Percentiles rank a stretch among this genome's conserved stretches.
Conservation (phyloP, 2,888 invertebrate species). For the Parnassius glacialis region DNA sequence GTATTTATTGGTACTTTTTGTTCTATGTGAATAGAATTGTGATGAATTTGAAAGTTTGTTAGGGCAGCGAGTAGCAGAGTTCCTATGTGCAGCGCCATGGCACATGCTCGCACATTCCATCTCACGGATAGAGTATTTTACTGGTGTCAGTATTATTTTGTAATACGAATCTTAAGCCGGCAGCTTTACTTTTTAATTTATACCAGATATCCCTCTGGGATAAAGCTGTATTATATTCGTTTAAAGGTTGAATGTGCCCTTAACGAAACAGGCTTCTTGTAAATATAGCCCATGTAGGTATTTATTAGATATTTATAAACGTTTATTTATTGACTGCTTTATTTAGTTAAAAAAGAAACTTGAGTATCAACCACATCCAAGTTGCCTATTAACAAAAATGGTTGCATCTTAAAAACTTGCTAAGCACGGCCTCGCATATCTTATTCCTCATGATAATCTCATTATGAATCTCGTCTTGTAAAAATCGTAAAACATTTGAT, state of each 20-base stretch:
- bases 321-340: constrained; percentile 82
- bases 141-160: constrained; percentile 80
- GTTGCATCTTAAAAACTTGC: constrained; percentile 74
- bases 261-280: constrained; percentile 73
- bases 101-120: constrained; percentile 72
- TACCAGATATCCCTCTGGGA: constrained; percentile 76
- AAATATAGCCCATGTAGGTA: constrained; percentile 80
- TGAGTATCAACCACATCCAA: constrained; percentile 57
- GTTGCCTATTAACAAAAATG: constrained; percentile 67
- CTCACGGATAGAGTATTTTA: constrained; percentile 71
- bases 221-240: constrained; percentile 79
- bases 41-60: constrained; percentile 63
- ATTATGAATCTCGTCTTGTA: constrained; percentile 73
- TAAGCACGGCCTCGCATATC: constrained; percentile 71
- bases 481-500: constrained; percentile 75
- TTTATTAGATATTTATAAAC: constrained; percentile 82
- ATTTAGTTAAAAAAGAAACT: constrained; percentile 68
- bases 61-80: constrained; percentile 65
- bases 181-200: constrained; percentile 79
- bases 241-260: constrained; percentile 75
- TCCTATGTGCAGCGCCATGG: constrained; percentile 56
- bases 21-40: constrained; percentile 70
- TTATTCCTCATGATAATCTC: constrained; percentile 73
- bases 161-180: constrained; percentile 77
- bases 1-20: constrained; percentile 68